Evolutionary conservation across 2,888 invertebrate genomes (phyloP), one percentile per base, ranked within the genome.

Genomic region (Melangyna quadrimaculata): DNA sequence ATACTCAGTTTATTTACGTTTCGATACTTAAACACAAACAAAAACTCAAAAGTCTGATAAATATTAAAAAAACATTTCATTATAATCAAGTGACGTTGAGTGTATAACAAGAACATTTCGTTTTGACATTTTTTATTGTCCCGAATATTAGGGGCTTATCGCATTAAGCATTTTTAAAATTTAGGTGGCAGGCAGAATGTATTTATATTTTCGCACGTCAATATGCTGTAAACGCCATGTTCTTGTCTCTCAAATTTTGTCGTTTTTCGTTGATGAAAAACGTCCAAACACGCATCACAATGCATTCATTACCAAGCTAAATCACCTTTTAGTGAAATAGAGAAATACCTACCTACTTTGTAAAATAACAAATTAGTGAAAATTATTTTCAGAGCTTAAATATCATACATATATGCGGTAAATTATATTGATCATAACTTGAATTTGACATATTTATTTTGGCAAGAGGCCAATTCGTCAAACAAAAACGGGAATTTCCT

Each of bases 401-500:
- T 70, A 48, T 70, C 63, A 63, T n/a, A n/a, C n/a, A n/a, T n/a
- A n/a, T n/a, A n/a, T 70, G 69, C 14, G 73, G 78, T 83, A 48
- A 78, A 71, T 78, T 74, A 63, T 83, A 83, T 83, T 78, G 79
- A 83, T 83, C 78, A 59, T 83, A 83, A 83, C 65, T 83, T 74
- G 78, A 73, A 79, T 80, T 61, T 84, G 84, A 80, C 74, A 84
- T 84, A 75, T 84, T 84, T 84, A 84, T 69, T 75, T 79, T 84
- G 84, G 84, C 71, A 35, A 4, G 2, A 61, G 37, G 65, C 84
- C 84, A 84, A 77, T 77, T 84, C 75, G 80, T 84, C 84, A 84
- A 75, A 57, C 29, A 67, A n/a, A 22, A 53, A 35, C 40, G 55
- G 69, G 79, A 79, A 70, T 74, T 73, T 79, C 78, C 73, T 70